phyloP scores from a whole-genome alignment of 2,888 invertebrate genomes.

The Capitulum mitella region DNA sequence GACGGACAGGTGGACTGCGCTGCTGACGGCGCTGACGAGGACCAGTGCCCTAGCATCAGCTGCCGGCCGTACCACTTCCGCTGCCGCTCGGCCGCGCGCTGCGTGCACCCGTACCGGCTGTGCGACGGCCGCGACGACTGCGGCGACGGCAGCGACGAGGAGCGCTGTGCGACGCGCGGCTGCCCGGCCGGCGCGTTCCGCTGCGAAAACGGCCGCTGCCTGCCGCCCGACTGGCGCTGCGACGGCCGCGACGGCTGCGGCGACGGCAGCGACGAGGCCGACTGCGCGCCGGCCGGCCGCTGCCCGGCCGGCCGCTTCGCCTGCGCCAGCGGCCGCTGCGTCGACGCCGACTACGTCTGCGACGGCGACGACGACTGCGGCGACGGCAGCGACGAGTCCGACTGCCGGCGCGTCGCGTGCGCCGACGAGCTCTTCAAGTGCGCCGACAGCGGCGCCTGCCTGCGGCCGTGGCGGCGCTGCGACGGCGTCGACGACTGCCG shows the following conservation, averaged over 20 bases:
- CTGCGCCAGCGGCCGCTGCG: conserved; percentile 60
- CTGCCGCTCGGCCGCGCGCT: conserved; percentile 68
- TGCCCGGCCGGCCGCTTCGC: conserved; percentile 45
- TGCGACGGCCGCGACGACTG: conserved; percentile 96
- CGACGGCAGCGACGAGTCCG: not conserved
- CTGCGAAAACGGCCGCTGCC: conserved; percentile 81
- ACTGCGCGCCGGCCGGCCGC: not conserved
- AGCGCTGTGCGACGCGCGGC: conserved; percentile 58
- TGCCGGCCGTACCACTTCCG: conserved; percentile 63
- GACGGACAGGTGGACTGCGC: conserved; percentile 97
- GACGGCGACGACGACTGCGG: conserved; percentile 35
- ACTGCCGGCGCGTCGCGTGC: not conserved
- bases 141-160: conserved; percentile 68
- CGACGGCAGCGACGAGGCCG: conserved; percentile 80
- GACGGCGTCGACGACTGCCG: not conserved
- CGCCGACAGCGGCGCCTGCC: not conserved
- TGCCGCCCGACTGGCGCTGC: conserved; percentile 85
- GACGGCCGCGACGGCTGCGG: conserved; percentile 96
- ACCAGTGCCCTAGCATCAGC: conserved; percentile 84
- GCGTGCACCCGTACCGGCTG: conserved; percentile 83
- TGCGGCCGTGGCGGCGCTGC: not conserved
- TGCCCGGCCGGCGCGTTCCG: conserved; percentile 85
- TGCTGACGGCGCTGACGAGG: conserved; percentile 90
- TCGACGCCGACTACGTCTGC: conserved; percentile 32
- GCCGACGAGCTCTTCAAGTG: not conserved